phyloP scores from a whole-genome alignment of 1,140 invertebrate species.

The Drosophila arizonae region DNA sequence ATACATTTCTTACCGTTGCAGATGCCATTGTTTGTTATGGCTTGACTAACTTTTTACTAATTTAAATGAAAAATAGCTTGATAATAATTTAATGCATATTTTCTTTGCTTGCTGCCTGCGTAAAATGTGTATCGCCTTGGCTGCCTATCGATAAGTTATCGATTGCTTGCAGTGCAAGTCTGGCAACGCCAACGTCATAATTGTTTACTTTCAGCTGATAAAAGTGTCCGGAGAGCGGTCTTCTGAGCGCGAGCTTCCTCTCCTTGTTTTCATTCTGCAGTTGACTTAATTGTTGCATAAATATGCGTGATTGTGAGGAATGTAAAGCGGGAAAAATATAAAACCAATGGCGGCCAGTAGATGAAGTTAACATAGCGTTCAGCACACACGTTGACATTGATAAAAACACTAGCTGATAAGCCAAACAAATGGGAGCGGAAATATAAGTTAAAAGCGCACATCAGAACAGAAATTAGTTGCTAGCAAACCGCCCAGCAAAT shows the following conservation, averaged over 20 bases:
- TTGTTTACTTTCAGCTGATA: conserved; percentile 53
- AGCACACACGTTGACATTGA: conserved; percentile 12
- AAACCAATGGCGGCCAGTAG: not conserved
- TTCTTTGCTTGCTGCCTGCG: conserved; percentile 56
- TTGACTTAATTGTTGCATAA: conserved; percentile 22
- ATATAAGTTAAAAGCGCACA: conserved; percentile 57
- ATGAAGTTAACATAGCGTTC: conserved; percentile 10
- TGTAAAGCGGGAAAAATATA: not conserved
- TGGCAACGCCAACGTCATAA: conserved; percentile 40
- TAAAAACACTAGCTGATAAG: conserved; percentile 35
- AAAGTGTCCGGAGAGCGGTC: conserved; percentile 20
- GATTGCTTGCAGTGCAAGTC: conserved; percentile 3
- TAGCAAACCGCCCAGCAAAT: conserved; percentile 60
- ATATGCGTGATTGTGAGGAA: conserved; percentile 28
- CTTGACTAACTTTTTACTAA: conserved; percentile 40
- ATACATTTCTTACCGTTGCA: conserved; percentile 83
- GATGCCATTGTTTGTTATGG: conserved; percentile 66
- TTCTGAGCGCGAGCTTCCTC: conserved; percentile 8
- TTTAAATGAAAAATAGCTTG: conserved; percentile 25
- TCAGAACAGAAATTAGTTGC: conserved; percentile 55
- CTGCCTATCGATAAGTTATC: conserved; percentile 12
- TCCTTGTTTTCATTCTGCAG: not conserved
- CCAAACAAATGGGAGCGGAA: conserved; percentile 8
- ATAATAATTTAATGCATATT: conserved; percentile 61
- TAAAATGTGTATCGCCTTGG: conserved; percentile 47